Evolutionary conservation across 2,888 invertebrate genomes (phyloP).

Genomic region (Ormyrus pomaceus): DNA sequence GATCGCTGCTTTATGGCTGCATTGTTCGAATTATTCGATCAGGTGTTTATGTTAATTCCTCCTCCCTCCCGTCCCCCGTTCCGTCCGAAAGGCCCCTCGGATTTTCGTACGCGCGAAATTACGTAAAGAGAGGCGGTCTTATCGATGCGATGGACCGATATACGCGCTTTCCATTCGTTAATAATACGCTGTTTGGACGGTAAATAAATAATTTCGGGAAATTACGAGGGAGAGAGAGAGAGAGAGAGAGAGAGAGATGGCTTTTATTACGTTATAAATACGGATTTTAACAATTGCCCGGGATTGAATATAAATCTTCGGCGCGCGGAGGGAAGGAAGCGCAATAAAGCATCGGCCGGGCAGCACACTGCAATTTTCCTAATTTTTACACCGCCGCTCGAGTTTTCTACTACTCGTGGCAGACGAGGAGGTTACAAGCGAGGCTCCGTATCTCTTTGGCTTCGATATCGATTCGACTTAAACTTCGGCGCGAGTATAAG

Average conservation of each 20-base stretch:
- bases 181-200: conserved; percentile 1
- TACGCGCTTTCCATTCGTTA: background rate
- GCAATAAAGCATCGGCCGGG: background rate
- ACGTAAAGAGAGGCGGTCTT: background rate
- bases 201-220: conserved; percentile 7
- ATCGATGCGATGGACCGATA: conserved; percentile 5
- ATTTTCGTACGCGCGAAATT: conserved; percentile 3
- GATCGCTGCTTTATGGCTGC: conserved; percentile 36
- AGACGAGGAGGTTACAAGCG: too few relatives aligned
- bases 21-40: conserved; percentile 41
- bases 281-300: conserved; percentile 15
- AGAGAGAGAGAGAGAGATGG: background rate
- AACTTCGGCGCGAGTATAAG: too few relatives aligned
- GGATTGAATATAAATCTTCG: conserved; percentile 36
- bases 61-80: background rate
- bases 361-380: background rate
- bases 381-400: background rate
- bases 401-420: too few relatives aligned
- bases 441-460: too few relatives aligned
- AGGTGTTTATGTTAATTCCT: conserved; percentile 39
- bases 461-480: too few relatives aligned
- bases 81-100: background rate
- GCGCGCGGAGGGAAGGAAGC: too few relatives aligned
- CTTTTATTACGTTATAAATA: conserved; percentile 22
- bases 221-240: background rate